phyloP scores from a whole-genome alignment of 1,140 invertebrate genomes.

The Aphis craccivora region DNA sequence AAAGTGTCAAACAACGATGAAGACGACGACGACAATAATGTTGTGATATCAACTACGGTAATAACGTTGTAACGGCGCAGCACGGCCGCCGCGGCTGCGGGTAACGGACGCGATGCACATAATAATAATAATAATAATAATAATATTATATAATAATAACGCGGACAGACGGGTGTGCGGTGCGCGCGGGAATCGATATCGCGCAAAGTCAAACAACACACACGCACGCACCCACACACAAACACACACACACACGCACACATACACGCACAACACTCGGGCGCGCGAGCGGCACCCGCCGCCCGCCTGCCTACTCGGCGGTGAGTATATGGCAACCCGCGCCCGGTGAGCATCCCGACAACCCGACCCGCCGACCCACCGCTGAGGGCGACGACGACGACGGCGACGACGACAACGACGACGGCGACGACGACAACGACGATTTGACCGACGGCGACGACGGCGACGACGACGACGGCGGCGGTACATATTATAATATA shows the following conservation, averaged over 20 bases:
- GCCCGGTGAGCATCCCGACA: not conserved
- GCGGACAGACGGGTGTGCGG: not conserved
- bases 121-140: not conserved
- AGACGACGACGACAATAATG: not conserved
- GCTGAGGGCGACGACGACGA: not conserved
- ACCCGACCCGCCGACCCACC: no score
- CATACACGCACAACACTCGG: not conserved
- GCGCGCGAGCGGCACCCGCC: not conserved
- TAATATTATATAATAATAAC: not conserved
- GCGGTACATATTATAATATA: not conserved
- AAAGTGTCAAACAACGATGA: no score
- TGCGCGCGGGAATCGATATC: not conserved
- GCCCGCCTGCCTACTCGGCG: not conserved
- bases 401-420: no score
- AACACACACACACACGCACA: no score
- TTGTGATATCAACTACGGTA: no score
- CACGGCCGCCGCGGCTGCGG: no score
- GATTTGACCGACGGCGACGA: not conserved
- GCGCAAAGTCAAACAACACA: constrained; percentile 16
- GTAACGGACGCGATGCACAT: no score
- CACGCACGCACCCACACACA: not conserved
- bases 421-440: not conserved
- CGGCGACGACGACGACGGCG: no score
- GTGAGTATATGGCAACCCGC: not conserved
- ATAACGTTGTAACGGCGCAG: not conserved